Conservation (phyloP, 2,113 vertebrate species). For the Daubentonia madagascariensis region DNA sequence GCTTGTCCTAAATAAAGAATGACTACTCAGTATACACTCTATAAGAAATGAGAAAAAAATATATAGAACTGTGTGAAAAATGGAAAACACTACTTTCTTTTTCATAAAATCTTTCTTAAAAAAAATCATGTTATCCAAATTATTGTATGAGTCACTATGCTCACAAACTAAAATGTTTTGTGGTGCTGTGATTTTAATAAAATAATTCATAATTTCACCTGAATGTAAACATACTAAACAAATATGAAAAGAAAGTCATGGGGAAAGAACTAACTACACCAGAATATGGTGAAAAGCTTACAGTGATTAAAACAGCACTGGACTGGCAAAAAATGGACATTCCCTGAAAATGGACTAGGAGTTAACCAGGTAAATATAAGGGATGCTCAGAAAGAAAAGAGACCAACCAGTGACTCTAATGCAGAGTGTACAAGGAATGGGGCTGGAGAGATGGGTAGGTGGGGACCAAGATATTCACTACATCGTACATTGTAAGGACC, state of each 20-base stretch:
- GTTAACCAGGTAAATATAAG: not conserved
- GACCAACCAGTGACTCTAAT: not conserved
- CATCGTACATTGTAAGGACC: not conserved
- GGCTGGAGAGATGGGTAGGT: not conserved
- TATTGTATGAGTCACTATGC: not conserved
- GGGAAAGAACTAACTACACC: not conserved
- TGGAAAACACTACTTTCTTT: not conserved
- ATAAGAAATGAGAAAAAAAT: not conserved
- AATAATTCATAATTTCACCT: not conserved
- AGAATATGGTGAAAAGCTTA: not conserved
- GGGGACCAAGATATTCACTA: rapidly evolving
- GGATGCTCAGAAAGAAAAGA: not conserved
- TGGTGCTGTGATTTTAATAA: not conserved
- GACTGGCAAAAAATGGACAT: not conserved
- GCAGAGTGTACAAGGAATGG: no score
- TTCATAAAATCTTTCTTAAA: not conserved
- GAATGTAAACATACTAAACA: not conserved
- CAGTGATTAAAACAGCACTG: not conserved
- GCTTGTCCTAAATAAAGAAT: not conserved
- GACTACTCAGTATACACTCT: not conserved
- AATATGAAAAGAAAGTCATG: not conserved
- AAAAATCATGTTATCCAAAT: not conserved
- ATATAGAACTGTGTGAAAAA: not conserved
- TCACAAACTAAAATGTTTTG: not conserved
- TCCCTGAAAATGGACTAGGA: not conserved